Evolutionary conservation across 2,113 vertebrate genomes (phyloP).

Genomic region (Petromus typicus): DNA sequence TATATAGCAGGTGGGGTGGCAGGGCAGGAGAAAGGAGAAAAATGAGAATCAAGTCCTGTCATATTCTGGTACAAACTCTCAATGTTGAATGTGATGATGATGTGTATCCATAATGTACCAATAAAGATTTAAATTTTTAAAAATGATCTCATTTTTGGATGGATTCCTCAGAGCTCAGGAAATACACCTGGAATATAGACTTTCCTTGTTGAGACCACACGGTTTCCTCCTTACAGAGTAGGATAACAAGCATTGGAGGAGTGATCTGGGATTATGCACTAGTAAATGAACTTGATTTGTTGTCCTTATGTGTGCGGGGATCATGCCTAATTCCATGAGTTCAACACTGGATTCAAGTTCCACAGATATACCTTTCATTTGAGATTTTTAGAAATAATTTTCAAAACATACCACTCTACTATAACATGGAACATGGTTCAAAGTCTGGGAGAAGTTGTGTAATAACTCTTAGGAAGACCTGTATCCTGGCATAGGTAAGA

Average conservation of each 20-base stretch:
- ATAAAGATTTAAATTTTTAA: neutral
- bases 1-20: too few relatives aligned
- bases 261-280: neutral
- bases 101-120: too few relatives aligned
- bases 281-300: neutral
- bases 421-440: neutral
- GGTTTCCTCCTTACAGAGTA: neutral
- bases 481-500: rapidly evolving
- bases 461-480: neutral
- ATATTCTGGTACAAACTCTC: too few relatives aligned
- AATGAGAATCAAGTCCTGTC: too few relatives aligned
- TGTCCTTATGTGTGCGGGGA: rapidly evolving
- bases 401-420: neutral
- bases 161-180: neutral
- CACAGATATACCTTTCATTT: neutral
- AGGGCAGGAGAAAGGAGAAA: too few relatives aligned
- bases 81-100: too few relatives aligned
- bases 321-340: neutral
- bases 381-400: neutral
- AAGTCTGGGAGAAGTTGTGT: neutral
- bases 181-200: neutral
- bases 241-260: neutral
- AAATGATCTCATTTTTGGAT: neutral
- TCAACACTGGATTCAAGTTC: neutral
- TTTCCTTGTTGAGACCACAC: neutral